phyloP scores from a whole-genome alignment of 2,113 vertebrate species.

The Prionailurus bengalensis region DNA sequence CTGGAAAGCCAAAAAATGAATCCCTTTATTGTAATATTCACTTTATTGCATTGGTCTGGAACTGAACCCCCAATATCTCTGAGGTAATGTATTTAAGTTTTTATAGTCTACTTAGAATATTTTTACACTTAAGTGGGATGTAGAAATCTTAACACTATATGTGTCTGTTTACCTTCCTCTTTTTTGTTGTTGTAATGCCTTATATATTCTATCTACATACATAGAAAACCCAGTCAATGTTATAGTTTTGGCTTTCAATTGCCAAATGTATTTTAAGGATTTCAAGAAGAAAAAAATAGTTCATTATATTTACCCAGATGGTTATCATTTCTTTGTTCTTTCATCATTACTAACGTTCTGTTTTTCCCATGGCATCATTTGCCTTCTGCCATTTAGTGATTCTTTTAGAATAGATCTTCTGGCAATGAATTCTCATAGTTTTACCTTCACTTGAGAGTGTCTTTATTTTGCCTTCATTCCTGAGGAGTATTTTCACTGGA shows the following conservation, averaged over 20 bases:
- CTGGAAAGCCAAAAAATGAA: background rate
- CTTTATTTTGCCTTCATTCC: background rate
- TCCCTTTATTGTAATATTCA: background rate
- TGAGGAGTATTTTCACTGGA: background rate
- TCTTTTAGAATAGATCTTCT: background rate
- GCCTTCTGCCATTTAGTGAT: background rate
- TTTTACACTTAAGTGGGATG: background rate
- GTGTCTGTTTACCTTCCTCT: background rate
- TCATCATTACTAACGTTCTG: background rate
- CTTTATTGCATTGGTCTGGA: background rate
- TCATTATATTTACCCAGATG: background rate
- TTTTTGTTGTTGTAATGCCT: background rate
- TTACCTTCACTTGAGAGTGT: background rate
- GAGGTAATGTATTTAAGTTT: background rate
- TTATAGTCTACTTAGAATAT: background rate
- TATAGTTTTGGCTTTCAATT: background rate
- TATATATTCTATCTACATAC: background rate
- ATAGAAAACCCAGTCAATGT: background rate
- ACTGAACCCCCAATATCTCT: background rate
- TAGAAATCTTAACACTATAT: background rate
- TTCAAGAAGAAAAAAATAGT: constrained; percentile 20
- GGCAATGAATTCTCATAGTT: background rate
- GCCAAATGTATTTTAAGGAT: background rate
- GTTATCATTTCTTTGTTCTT: constrained; percentile 25
- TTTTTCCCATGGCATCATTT: background rate